Percentiles rank a stretch among this genome's conserved stretches.
These are phyloP conservation scores for Paramisgurnus dabryanus DNA, from an alignment of 2,113 vertebrate species.

Conservation along the genomic window DNA sequence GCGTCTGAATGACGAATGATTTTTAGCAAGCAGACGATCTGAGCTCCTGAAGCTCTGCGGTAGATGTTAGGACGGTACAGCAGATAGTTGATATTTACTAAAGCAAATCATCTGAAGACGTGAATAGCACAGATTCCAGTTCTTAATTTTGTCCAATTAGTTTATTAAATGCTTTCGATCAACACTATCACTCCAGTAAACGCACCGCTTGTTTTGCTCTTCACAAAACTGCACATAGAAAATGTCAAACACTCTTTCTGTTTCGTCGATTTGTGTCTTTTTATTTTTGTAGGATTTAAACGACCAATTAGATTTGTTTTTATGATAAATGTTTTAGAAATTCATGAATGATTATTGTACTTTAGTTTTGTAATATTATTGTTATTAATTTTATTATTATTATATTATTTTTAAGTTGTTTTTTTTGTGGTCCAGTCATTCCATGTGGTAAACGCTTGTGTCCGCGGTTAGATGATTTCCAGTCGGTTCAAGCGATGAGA, in stretches of 20 bases:
- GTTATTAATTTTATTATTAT: constrained; percentile 10
- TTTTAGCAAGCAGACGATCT: neutral
- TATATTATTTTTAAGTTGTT: neutral
- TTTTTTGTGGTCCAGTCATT: constrained; percentile 22
- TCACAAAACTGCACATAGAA: neutral
- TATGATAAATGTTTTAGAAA: constrained; percentile 20
- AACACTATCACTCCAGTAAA: neutral
- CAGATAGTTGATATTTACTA: neutral
- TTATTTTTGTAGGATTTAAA: neutral
- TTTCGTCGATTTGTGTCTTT: neutral
- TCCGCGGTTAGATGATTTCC: neutral
- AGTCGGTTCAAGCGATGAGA: neutral
- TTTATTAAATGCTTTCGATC: no score
- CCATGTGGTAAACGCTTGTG: neutral
- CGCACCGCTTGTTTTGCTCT: neutral
- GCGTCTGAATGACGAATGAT: neutral
- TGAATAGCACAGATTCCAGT: constrained; percentile 28
- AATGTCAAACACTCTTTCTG: neutral
- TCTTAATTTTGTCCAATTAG: no score
- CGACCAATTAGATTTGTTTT: neutral
- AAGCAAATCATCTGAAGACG: neutral
- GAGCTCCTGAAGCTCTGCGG: neutral
- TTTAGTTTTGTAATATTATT: constrained; percentile 18
- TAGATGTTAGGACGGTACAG: neutral
- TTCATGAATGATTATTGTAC: neutral